These are phyloP conservation scores for Patella pellucida DNA, from an alignment of 2,888 invertebrate species.

Conservation along the genomic window DNA sequence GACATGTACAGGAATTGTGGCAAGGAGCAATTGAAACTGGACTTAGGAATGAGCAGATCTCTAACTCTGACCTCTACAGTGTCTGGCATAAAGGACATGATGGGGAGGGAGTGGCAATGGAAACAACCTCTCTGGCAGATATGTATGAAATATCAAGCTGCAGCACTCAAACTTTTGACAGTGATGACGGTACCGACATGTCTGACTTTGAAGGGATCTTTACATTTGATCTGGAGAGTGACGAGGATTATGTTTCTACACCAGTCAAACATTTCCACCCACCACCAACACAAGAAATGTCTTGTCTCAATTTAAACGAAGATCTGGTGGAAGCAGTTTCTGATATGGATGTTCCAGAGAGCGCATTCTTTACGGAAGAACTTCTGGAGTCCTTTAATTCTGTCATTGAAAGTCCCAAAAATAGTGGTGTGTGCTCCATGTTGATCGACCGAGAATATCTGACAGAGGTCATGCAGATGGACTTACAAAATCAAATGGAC, in stretches of 20 bases:
- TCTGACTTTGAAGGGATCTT: constrained; percentile 8
- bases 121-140: neutral
- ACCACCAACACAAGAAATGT: neutral
- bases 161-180: neutral
- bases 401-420: constrained; percentile 21
- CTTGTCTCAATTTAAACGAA: neutral
- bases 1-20: neutral
- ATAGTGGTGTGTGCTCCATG: constrained; percentile 9
- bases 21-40: neutral
- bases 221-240: constrained; percentile 5
- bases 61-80: neutral
- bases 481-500: neutral
- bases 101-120: neutral
- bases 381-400: constrained; percentile 22
- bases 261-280: neutral
- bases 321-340: neutral
- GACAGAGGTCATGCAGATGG: neutral
- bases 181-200: constrained; percentile 9
- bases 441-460: neutral
- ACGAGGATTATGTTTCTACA: neutral
- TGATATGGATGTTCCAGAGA: constrained; percentile 8
- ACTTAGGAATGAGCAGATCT: neutral
- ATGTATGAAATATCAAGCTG: neutral
- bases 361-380: constrained; percentile 24
- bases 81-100: neutral